A percentile compares a stretch with the other conserved stretches of the same genome.
Evolutionary conservation across 2,888 invertebrate species (phyloP).

Genomic region (Tricholauxania praeusta): DNA sequence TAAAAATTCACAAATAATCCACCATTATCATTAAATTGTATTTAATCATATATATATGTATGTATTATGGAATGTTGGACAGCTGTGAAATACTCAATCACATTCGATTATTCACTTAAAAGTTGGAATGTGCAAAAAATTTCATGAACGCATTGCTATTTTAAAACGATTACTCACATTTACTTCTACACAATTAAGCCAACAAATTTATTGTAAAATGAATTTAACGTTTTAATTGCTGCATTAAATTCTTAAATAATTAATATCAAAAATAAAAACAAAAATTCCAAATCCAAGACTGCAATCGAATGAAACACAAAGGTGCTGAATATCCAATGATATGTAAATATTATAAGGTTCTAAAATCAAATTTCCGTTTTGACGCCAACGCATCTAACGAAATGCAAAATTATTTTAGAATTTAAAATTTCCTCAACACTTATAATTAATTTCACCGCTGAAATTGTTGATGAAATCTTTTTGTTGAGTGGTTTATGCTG

Average conservation of each 20-base stretch:
- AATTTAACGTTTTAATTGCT: too few relatives aligned
- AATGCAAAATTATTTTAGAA: background rate
- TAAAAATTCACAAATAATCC: too few relatives aligned
- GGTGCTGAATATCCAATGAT: background rate
- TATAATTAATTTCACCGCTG: slow-evolving; percentile 9
- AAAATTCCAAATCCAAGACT: background rate
- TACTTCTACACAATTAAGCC: slow-evolving; percentile 11
- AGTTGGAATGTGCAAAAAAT: too few relatives aligned
- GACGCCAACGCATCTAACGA: slow-evolving; percentile 8
- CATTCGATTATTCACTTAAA: too few relatives aligned
- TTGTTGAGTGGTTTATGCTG: slow-evolving; percentile 36
- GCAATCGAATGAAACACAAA: slow-evolving; percentile 20
- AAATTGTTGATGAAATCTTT: slow-evolving; percentile 13
- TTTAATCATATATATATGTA: too few relatives aligned
- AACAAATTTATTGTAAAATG: background rate
- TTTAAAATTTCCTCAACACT: background rate
- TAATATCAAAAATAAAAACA: background rate
- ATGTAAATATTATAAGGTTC: too few relatives aligned
- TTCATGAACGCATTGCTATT: too few relatives aligned
- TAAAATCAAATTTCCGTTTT: background rate
- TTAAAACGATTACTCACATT: too few relatives aligned
- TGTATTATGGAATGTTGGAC: too few relatives aligned
- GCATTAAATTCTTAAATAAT: too few relatives aligned
- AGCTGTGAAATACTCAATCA: too few relatives aligned
- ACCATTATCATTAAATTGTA: too few relatives aligned